Base-by-base conservation (phyloP, 2,797 vertebrate species). In the Leucoraja ocellata region DNA sequence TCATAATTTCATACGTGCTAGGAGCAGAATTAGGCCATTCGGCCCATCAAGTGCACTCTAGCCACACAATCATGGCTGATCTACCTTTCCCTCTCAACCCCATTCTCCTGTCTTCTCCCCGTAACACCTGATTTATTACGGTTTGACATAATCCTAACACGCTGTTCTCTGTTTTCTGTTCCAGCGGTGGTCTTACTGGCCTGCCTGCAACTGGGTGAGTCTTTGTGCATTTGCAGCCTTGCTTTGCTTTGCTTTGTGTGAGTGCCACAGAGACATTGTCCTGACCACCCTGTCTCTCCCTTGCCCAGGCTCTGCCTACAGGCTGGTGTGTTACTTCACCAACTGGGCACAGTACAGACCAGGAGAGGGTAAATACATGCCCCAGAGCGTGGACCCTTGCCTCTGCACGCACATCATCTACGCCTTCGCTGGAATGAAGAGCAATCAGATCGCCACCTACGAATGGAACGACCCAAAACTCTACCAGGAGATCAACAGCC, bases 261-360 rank as follows among this genome's bases (percentile, higher is more conserved):
- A 16, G 4, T 54, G 46, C 46, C 46, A 16, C 36, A 4, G 77
- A 36, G 4, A 5, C 11, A 16, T 36, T 78, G 14, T 36, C 77
- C 32, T 78, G n/a, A 78, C 32, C 36, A 4, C 77, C 18, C 13
- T 36, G 39, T 93, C 32, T 93, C n/a, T 2, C 2, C 10, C 4
- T 23, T 93, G 46, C 63, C 91, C 93, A 98, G 98, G 95, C 73
- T 94, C 96, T 46, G 95, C 97, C 71, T 96, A 93, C 93, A 97
- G 96, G 54, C 94, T 98, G 95, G 96, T 97, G 93, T 98, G 98
- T 93, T 98, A 98, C 95, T 96, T 98, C 94, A 97, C 97, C 94
- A 98, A 96, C 96, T 98, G 98, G 98, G 96, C 98, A 94, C 98
- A 98, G 96, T 98, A 98, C 95, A 96, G 97, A 78, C 96, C 97